phyloP scores from a whole-genome alignment of 2,888 invertebrate species.

The Hemistola chrysoprasaria region DNA sequence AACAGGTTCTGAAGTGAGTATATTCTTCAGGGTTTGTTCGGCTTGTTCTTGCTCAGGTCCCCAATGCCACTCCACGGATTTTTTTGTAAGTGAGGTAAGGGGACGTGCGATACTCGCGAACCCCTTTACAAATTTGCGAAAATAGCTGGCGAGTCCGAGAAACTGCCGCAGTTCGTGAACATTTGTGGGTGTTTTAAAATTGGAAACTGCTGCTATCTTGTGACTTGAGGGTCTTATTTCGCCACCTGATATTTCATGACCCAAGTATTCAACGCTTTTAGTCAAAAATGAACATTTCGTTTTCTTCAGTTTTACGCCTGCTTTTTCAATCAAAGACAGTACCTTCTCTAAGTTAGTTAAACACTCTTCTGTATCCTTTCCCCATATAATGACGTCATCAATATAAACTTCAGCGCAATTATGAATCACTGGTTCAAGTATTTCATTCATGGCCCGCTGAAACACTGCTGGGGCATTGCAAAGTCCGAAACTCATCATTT shows the following conservation, averaged over 20 bases:
- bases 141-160: conserved; percentile 23
- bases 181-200: conserved; percentile 7
- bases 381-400: conserved; percentile 16
- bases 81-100: conserved; percentile 16
- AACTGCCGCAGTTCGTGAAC: conserved; percentile 23
- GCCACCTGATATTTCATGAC: conserved; percentile 5
- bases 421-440: conserved; percentile 7
- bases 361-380: conserved; percentile 5
- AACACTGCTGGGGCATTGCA: conserved; percentile 17
- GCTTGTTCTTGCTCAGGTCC: conserved; percentile 8
- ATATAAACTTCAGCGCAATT: conserved; percentile 14
- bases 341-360: conserved; percentile 3
- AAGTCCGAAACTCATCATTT: conserved; percentile 18
- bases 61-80: conserved; percentile 10
- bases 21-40: conserved; percentile 1
- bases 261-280: conserved; percentile 6
- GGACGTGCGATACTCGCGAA: conserved; percentile 20
- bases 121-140: conserved; percentile 19
- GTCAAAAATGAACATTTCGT: conserved; percentile 5
- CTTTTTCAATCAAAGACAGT: conserved; percentile 1
- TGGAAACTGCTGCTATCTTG: conserved; percentile 1
- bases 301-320: conserved; percentile 5
- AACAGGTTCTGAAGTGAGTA: conserved; percentile 1
- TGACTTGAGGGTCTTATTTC: conserved; percentile 5
- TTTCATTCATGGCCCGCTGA: conserved; percentile 18